Evolutionary conservation across 2,888 invertebrate genomes (phyloP).

Genomic region (Portevinia maculata): DNA sequence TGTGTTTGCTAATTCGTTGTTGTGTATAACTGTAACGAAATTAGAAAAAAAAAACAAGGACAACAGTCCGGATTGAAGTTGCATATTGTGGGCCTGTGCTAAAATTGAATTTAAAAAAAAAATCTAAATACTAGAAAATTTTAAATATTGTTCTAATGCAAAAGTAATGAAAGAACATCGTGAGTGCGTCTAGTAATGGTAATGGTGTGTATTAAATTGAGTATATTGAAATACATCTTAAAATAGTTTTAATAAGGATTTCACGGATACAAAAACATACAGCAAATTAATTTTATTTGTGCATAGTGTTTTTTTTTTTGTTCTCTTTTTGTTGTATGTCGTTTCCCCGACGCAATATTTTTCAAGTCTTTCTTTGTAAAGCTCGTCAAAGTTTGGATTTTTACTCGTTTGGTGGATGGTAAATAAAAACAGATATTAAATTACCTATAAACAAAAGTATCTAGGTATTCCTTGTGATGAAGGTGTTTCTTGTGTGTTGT

Average conservation of each 20-base stretch:
- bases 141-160: conserved; percentile 32
- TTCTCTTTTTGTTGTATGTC: conserved; percentile 23
- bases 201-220: conserved; percentile 70
- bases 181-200: conserved; percentile 73
- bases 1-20: conserved; percentile 8
- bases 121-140: conserved; percentile 5
- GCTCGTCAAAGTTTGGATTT: conserved; percentile 60
- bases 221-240: conserved; percentile 40
- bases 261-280: conserved; percentile 32
- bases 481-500: no score
- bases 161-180: conserved; percentile 70
- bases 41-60: conserved; percentile 8
- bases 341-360: conserved; percentile 56
- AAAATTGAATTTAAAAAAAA: conserved; percentile 15
- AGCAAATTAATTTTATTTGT: conserved; percentile 2
- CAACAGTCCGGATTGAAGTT: conserved; percentile 20
- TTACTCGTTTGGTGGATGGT: conserved; percentile 67
- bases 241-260: conserved; percentile 42
- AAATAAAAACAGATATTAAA: conserved; percentile 53
- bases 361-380: conserved; percentile 26
- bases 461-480: no score
- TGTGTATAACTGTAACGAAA: neutral
- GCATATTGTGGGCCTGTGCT: conserved; percentile 48
- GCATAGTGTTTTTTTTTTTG: conserved; percentile 23
- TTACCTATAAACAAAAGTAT: neutral